These are phyloP conservation scores for Gonocerus acuteangulatus DNA, from an alignment of 2,888 invertebrate species.

Conservation along the genomic window DNA sequence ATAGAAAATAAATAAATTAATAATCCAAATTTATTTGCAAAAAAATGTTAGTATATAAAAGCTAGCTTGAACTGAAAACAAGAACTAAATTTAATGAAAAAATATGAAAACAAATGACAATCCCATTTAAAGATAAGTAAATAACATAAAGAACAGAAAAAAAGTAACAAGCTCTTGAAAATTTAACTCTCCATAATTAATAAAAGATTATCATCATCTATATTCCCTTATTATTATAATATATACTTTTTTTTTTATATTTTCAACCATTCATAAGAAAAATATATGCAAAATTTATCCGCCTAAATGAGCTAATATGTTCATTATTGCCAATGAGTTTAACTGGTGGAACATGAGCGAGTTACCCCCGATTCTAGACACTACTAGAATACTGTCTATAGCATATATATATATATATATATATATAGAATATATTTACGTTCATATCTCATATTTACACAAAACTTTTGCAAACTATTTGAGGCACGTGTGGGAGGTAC, in stretches of 20 bases:
- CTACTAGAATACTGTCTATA: neutral
- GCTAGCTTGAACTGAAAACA: too few relatives aligned
- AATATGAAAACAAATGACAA: too few relatives aligned
- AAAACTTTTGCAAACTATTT: neutral
- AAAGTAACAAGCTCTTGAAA: neutral
- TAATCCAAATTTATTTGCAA: too few relatives aligned
- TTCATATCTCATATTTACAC: conserved; percentile 11
- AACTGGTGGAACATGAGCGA: conserved; percentile 18
- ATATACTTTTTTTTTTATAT: neutral
- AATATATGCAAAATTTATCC: conserved; percentile 24
- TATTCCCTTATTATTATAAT: too few relatives aligned
- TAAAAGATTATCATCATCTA: too few relatives aligned
- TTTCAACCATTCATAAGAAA: conserved; percentile 21
- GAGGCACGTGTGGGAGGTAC: neutral
- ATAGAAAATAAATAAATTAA: too few relatives aligned
- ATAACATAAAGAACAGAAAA: conserved; percentile 5
- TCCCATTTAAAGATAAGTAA: too few relatives aligned
- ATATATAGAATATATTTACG: conserved; percentile 2
- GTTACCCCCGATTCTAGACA: neutral
- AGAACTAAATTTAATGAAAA: too few relatives aligned
- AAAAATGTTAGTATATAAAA: too few relatives aligned
- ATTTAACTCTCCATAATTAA: neutral
- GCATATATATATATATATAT: conserved; percentile 1
- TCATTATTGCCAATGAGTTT: conserved; percentile 24
- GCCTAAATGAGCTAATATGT: conserved; percentile 19